These are phyloP conservation scores for Phocoena sinus DNA, from an alignment of 2,113 vertebrate species.

Conservation along the genomic window DNA sequence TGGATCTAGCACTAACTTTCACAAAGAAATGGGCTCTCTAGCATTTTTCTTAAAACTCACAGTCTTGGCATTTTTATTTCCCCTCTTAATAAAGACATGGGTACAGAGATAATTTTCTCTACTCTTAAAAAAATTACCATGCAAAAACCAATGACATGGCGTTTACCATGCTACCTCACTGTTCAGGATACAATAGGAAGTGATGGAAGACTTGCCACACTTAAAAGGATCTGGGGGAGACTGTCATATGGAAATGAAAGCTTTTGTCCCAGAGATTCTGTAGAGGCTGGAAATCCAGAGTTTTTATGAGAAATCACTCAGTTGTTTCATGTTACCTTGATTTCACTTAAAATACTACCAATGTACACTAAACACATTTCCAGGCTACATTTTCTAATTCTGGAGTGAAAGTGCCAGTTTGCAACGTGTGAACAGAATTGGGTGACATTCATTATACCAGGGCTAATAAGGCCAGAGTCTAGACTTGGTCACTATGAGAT, in stretches of 20 bases:
- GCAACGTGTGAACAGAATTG: background rate
- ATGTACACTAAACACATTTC: background rate
- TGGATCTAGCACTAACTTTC: background rate
- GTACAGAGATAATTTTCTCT: background rate
- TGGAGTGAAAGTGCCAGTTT: background rate
- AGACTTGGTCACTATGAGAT: background rate
- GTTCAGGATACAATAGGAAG: background rate
- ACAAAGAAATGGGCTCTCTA: background rate
- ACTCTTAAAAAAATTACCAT: background rate
- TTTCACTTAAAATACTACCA: background rate
- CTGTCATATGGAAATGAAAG: background rate
- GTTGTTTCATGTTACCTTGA: background rate
- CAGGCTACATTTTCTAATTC: background rate
- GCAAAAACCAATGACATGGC: background rate
- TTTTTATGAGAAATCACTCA: background rate
- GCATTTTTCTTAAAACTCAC: background rate
- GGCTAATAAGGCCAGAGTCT: background rate
- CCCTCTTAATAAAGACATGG: background rate
- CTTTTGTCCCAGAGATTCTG: background rate
- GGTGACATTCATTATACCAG: background rate
- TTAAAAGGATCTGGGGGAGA: background rate
- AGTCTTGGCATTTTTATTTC: background rate
- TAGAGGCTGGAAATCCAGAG: background rate
- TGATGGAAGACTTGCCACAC: accelerated
- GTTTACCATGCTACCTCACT: background rate